These are phyloP conservation scores for Lasaia peninsularis DNA, from an alignment of 1,140 invertebrate species.

Conservation along the genomic window DNA sequence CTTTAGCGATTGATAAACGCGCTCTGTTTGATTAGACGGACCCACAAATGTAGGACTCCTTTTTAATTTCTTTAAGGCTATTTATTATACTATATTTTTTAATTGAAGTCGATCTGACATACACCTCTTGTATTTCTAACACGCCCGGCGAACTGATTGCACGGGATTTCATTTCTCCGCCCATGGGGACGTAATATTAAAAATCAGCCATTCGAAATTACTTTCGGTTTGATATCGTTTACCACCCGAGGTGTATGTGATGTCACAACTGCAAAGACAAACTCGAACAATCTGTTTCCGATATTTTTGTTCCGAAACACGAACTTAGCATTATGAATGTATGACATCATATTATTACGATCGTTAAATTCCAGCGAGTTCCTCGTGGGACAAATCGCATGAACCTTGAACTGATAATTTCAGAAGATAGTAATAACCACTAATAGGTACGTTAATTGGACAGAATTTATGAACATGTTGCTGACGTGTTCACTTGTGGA, in stretches of 20 bases:
- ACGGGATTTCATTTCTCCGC: too few relatives aligned
- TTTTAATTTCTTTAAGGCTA: too few relatives aligned
- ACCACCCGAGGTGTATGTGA: neutral
- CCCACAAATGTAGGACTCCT: too few relatives aligned
- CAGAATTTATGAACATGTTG: neutral
- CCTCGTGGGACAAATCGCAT: neutral
- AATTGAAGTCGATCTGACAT: too few relatives aligned
- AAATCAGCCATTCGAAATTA: too few relatives aligned
- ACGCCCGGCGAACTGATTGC: too few relatives aligned
- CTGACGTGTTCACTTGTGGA: neutral
- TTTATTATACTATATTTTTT: too few relatives aligned
- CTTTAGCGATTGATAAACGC: too few relatives aligned
- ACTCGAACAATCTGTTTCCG: neutral
- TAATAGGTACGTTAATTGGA: neutral
- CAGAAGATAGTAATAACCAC: neutral
- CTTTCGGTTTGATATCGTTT: neutral
- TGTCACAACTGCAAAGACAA: neutral
- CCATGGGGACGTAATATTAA: too few relatives aligned
- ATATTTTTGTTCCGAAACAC: neutral
- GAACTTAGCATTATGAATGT: neutral
- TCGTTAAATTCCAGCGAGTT: neutral
- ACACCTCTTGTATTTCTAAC: too few relatives aligned
- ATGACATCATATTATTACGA: constrained; percentile 6
- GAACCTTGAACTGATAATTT: constrained; percentile 6
- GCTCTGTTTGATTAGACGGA: too few relatives aligned